Evolutionary conservation across 2,888 invertebrate species (phyloP).

Genomic region (Chaetoderma sp.): DNA sequence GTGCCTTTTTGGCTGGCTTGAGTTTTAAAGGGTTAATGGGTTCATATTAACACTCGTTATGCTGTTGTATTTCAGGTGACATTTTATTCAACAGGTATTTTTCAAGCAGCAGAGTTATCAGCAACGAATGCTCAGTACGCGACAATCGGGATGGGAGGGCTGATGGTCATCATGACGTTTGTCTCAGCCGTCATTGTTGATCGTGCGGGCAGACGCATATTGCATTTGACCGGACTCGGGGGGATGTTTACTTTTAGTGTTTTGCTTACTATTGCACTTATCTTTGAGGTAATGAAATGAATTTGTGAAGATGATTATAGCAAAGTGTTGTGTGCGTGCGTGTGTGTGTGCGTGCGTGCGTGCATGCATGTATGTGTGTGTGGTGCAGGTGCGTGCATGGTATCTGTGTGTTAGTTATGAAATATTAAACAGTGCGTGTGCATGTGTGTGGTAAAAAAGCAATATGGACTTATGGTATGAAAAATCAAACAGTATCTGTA

Average conservation of each 20-base stretch:
- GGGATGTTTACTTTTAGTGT: constrained; percentile 83
- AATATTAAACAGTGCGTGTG: no score
- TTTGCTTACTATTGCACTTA: constrained; percentile 74
- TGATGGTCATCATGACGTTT: constrained; percentile 89
- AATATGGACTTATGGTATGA: no score
- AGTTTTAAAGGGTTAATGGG: no score
- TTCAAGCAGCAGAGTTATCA: constrained; percentile 77
- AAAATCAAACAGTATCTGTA: no score
- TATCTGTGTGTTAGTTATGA: no score
- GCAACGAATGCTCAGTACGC: constrained; percentile 79
- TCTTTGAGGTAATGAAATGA: constrained; percentile 55
- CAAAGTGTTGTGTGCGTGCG: no score
- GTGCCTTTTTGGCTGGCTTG: no score
- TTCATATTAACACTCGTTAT: no score
- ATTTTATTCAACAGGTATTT: constrained; percentile 95
- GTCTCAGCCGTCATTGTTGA: constrained; percentile 85
- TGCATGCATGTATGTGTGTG: no score
- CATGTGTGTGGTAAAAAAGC: no score
- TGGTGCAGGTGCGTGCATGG: not conserved
- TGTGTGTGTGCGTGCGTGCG: no score
- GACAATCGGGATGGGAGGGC: constrained; percentile 85
- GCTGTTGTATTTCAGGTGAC: constrained; percentile 78
- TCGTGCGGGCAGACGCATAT: constrained; percentile 83
- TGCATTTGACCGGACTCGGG: constrained; percentile 81
- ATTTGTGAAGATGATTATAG: no score